These are phyloP conservation scores for Mycalesis mineus DNA, from an alignment of 2,888 invertebrate species.

Conservation along the genomic window DNA sequence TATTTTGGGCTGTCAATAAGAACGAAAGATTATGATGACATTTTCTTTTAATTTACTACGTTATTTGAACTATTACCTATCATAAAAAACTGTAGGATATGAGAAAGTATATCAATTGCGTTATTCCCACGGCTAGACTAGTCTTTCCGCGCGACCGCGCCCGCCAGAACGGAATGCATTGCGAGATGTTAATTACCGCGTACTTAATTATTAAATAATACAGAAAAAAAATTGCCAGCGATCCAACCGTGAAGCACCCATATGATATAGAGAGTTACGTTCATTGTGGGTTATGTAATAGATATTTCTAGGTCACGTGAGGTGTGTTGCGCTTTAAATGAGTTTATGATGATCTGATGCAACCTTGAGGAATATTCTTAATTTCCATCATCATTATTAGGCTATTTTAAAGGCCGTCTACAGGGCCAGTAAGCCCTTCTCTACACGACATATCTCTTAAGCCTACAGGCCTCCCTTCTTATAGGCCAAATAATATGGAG, in stretches of 20 bases:
- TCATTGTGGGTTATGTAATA: constrained; percentile 17
- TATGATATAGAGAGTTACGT: constrained; percentile 19
- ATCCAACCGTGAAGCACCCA: constrained; percentile 21
- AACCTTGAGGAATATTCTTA: background rate
- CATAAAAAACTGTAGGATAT: too few relatives aligned
- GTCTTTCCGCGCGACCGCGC: constrained; percentile 33
- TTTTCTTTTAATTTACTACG: too few relatives aligned
- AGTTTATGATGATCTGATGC: background rate
- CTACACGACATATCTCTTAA: too few relatives aligned
- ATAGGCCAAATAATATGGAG: too few relatives aligned
- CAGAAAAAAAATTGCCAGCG: constrained; percentile 18
- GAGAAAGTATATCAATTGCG: constrained; percentile 18
- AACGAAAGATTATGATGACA: too few relatives aligned
- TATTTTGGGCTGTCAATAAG: too few relatives aligned
- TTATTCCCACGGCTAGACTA: constrained; percentile 34
- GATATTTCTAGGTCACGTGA: constrained; percentile 20
- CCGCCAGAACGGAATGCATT: constrained; percentile 34
- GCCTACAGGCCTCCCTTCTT: too few relatives aligned
- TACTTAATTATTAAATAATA: constrained; percentile 27
- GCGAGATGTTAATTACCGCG: constrained; percentile 34
- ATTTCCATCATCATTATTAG: too few relatives aligned
- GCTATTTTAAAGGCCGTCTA: too few relatives aligned
- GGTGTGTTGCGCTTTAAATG: background rate
- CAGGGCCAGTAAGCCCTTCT: too few relatives aligned
- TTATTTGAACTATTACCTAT: too few relatives aligned